Base-by-base conservation (phyloP, 1,140 invertebrate genomes). In the Drosophila lacteicornis region DNA sequence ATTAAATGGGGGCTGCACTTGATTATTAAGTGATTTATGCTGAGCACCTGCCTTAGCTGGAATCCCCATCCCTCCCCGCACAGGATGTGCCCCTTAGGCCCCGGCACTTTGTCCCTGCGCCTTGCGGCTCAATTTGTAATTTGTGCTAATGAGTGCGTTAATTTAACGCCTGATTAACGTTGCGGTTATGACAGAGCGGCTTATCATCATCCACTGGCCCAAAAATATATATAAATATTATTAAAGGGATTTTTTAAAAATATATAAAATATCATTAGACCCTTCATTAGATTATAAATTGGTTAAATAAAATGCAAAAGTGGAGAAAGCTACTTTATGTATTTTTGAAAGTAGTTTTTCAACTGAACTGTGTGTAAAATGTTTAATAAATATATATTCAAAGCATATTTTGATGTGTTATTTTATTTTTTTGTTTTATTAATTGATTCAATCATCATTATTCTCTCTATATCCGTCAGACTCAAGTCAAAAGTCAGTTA, bases 121-220 rank as follows among this genome's bases (percentile, higher is more conserved):
- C 80, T 58, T 66, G 55, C 68, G 76, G 80, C 84, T 87, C 77
- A 88, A 88, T 88, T 82, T 80, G 83, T 88, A 87, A 87, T 87
- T 87, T 87, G 84, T 87, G 84, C 84, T 88, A 87, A 87, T 87
- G 84, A 87, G 84, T 88, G 84, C 85, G 84, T 87, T 88, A 83
- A 87, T 87, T 87, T 88, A 87, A 87, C 80, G 83, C 84, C 84
- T 87, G 84, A 87, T 87, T 87, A 87, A 88, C 84, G 83, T 63
- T 83, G 83, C 53, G 84, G 80, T 53, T 69, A 76, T 63, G 43
- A 17, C 22, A 56, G 38, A 15, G 50, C 40, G 11, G 49, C 17
- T 19, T 22, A 55, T 22, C 17, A 33, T 38, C 7, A 19, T 25
- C 11, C 53, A 56, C 36, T 40, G 53, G 2, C 9, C 19, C 33